Conservation (phyloP, 92 coral and sea anemone species). For the Parazoanthus darwini region DNA sequence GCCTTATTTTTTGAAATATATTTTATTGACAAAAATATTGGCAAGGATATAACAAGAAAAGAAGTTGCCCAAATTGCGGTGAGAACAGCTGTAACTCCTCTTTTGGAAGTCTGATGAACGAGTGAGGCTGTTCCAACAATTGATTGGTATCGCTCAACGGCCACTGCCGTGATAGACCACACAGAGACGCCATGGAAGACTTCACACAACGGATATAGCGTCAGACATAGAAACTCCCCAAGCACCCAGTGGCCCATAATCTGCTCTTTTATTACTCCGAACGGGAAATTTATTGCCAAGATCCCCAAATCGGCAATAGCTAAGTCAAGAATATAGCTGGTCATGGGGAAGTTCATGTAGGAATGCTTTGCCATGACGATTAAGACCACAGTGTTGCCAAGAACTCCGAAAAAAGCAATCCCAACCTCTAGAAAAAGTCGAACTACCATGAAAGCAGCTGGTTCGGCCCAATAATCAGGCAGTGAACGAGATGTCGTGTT, state of each 20-base stretch:
- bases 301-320: conserved; percentile 36
- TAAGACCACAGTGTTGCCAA: conserved; percentile 12
- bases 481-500: neutral
- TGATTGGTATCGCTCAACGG: conserved; percentile 18
- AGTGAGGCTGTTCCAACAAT: conserved; percentile 13
- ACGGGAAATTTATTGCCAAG: conserved; percentile 11
- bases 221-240: conserved; percentile 17
- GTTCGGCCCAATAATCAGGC: conserved; percentile 24
- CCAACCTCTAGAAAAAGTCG: conserved; percentile 17
- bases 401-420: conserved; percentile 2
- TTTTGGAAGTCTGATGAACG: conserved; percentile 11
- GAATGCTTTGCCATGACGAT: conserved; percentile 13
- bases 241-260: conserved; percentile 20
- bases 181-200: conserved; percentile 24
- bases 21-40: neutral
- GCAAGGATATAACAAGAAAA: conserved; percentile 28
- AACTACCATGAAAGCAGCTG: neutral
- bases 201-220: conserved; percentile 25
- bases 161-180: conserved; percentile 29
- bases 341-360: conserved; percentile 23
- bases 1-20: neutral
- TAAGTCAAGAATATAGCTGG: conserved; percentile 1
- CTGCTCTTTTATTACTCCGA: conserved; percentile 28
- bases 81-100: neutral
- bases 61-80: conserved; percentile 4